These are phyloP conservation scores for Dermatophagoides farinae DNA, from an alignment of 1,140 invertebrate species.

Conservation along the genomic window DNA sequence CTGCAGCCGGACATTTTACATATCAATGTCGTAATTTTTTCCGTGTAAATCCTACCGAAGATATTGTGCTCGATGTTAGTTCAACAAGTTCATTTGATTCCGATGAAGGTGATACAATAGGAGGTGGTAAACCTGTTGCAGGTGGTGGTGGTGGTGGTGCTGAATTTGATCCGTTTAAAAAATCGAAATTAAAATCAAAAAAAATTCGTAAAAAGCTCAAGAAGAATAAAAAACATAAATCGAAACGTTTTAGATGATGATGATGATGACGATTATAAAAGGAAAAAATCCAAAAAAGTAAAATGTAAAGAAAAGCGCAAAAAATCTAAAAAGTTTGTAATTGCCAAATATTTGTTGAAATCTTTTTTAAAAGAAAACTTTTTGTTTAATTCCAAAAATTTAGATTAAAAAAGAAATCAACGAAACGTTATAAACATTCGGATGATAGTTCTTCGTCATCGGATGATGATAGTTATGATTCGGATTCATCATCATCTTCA, in stretches of 20 bases:
- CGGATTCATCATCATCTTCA: no score
- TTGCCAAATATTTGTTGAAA: no score
- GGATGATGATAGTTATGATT: no score
- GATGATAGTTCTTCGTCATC: no score
- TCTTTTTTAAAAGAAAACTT: no score
- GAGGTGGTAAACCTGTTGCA: background rate
- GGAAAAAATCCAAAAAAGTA: background rate
- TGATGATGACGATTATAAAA: no score
- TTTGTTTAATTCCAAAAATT: no score
- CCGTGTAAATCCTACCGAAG: conserved; percentile 52
- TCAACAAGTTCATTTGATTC: conserved; percentile 56
- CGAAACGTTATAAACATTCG: no score
- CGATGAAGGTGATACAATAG: conserved; percentile 43
- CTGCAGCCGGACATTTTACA: conserved; percentile 62
- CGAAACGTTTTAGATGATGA: background rate
- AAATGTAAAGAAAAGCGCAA: background rate
- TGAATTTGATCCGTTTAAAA: background rate
- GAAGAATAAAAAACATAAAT: background rate
- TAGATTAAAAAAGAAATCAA: no score
- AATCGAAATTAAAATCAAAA: background rate
- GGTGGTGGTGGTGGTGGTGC: background rate
- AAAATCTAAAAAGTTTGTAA: background rate
- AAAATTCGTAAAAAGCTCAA: background rate
- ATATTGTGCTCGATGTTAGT: conserved; percentile 79
- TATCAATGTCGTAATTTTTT: conserved; percentile 91